These are phyloP conservation scores for Hippocampus abdominalis DNA, from an alignment of 2,113 vertebrate species.

Conservation along the genomic window DNA sequence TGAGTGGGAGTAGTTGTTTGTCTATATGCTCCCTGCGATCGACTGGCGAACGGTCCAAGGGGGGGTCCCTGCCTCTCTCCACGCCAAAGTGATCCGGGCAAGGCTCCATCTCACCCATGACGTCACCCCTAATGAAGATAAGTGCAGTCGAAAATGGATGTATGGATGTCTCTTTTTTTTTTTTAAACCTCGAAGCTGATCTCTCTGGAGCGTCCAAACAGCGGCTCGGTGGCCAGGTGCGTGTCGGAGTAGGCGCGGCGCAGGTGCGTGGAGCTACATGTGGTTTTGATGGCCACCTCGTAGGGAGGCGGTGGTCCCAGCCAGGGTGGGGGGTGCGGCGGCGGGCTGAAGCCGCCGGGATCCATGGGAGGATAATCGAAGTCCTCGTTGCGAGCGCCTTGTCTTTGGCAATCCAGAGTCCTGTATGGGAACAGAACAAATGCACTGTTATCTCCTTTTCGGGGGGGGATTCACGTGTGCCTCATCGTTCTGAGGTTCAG, in stretches of 20 bases:
- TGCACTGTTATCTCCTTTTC: not conserved
- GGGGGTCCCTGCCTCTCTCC: not conserved
- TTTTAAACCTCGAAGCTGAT: slow-evolving; percentile 77
- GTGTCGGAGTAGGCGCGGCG: slow-evolving; percentile 77
- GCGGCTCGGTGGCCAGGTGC: slow-evolving; percentile 68
- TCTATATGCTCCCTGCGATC: not conserved
- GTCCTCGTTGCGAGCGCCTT: slow-evolving; percentile 58
- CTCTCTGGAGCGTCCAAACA: slow-evolving; percentile 74
- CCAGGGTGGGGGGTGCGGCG: slow-evolving; percentile 66
- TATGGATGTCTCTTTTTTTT: not conserved
- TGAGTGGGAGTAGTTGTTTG: not conserved
- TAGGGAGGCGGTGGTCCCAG: slow-evolving; percentile 77
- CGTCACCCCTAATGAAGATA: not conserved
- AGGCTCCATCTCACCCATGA: not conserved
- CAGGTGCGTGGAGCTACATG: slow-evolving; percentile 74
- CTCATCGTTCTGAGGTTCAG: no score
- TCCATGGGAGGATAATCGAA: slow-evolving; percentile 78
- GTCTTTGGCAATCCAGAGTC: slow-evolving; percentile 62
- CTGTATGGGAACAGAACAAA: slow-evolving; percentile 36
- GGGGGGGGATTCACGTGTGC: no score
- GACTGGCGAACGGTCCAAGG: not conserved
- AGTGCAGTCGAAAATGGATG: not conserved
- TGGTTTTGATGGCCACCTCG: slow-evolving; percentile 78
- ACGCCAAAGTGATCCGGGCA: not conserved
- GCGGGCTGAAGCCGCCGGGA: slow-evolving; percentile 63